These are phyloP conservation scores for Tachina grossa DNA, from an alignment of 2,888 invertebrate species.

Conservation along the genomic window DNA sequence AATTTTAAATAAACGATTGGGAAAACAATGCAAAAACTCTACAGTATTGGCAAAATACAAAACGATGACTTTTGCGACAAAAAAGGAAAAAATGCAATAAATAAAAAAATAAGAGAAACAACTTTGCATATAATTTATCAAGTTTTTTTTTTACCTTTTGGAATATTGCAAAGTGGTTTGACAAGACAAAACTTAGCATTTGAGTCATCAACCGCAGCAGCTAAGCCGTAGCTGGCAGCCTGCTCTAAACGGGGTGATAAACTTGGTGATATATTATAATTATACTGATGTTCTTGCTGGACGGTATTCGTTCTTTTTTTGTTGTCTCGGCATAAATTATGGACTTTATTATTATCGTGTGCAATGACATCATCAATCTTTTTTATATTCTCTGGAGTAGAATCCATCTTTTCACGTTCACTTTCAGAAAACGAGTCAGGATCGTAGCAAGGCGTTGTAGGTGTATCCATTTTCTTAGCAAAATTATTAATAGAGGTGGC, in stretches of 20 bases:
- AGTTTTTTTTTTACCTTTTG: slow-evolving; percentile 78
- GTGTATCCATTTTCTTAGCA: slow-evolving; percentile 52
- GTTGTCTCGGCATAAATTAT: slow-evolving; percentile 35
- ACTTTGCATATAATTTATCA: slow-evolving; percentile 56
- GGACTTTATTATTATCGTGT: slow-evolving; percentile 35
- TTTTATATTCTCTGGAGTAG: slow-evolving; percentile 82
- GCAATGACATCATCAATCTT: slow-evolving; percentile 82
- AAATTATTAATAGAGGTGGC: slow-evolving; percentile 52
- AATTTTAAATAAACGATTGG: slow-evolving; percentile 60
- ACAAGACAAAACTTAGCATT: slow-evolving; percentile 77
- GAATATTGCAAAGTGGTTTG: slow-evolving; percentile 76
- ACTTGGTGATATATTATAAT: slow-evolving; percentile 56
- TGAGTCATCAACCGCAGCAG: slow-evolving; percentile 79
- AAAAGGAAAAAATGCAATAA: slow-evolving; percentile 48
- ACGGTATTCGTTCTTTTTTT: slow-evolving; percentile 32
- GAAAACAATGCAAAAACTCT: slow-evolving; percentile 44
- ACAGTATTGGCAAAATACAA: slow-evolving; percentile 54
- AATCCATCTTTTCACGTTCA: slow-evolving; percentile 81
- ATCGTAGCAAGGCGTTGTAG: slow-evolving; percentile 65
- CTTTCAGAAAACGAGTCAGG: slow-evolving; percentile 78
- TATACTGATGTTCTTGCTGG: slow-evolving; percentile 65
- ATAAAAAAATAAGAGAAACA: slow-evolving; percentile 42
- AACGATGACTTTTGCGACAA: slow-evolving; percentile 69
- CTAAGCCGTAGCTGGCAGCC: slow-evolving; percentile 74
- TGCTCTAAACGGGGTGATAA: slow-evolving; percentile 63